Evolutionary conservation across 2,888 invertebrate species (phyloP).

Genomic region (Temnothorax rugatulus): DNA sequence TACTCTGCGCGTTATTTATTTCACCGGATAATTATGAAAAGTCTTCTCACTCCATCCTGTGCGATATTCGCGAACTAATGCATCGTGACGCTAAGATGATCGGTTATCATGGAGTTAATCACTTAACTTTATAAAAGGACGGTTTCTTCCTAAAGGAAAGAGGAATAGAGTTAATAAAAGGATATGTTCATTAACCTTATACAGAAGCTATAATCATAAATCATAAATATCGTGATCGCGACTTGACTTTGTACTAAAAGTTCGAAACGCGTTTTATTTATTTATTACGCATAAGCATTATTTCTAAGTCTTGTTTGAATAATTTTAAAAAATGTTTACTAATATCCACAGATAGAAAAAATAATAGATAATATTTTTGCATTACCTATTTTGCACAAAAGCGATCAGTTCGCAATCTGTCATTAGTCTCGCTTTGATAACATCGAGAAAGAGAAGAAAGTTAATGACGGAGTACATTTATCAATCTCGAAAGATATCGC

Average conservation of each 20-base stretch:
- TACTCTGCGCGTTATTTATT: slow-evolving; percentile 10
- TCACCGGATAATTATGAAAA: slow-evolving; percentile 11
- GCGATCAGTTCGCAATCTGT: slow-evolving; percentile 3
- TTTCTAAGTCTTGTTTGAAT: not conserved
- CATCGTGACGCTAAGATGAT: slow-evolving; percentile 2
- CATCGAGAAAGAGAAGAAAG: not conserved
- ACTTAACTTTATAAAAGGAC: not conserved
- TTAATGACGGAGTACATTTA: slow-evolving; percentile 26
- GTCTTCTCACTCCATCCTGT: not conserved
- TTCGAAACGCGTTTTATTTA: not conserved
- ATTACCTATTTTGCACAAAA: not conserved
- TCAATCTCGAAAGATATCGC: slow-evolving; percentile 32
- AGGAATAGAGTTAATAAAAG: not conserved
- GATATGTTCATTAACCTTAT: slow-evolving; percentile 4
- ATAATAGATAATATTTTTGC: not conserved
- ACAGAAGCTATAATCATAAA: slow-evolving; percentile 1
- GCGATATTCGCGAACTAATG: not conserved
- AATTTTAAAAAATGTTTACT: not conserved
- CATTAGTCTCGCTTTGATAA: slow-evolving; percentile 31
- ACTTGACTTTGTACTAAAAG: not conserved
- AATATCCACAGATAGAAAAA: not conserved
- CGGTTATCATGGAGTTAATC: slow-evolving; percentile 14
- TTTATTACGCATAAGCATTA: not conserved
- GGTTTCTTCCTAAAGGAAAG: not conserved
- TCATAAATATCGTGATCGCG: not conserved